phyloP scores from a whole-genome alignment of 1,140 invertebrate species.

The Heliconius melpomene region DNA sequence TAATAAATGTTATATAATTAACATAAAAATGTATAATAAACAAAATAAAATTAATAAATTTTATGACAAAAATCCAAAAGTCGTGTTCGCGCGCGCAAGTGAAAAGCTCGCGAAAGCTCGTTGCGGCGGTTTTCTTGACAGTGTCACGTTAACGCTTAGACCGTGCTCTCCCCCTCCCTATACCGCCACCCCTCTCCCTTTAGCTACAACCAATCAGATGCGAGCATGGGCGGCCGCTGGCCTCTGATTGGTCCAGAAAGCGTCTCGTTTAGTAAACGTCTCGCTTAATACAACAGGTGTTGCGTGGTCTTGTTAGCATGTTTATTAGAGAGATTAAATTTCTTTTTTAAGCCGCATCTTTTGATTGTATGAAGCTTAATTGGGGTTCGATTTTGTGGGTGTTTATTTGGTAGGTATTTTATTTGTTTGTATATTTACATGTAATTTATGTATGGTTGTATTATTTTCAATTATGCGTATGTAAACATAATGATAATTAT shows the following conservation, averaged over 20 bases:
- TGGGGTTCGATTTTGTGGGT: conserved; percentile 56
- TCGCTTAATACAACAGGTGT: conserved; percentile 71
- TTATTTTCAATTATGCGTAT: background rate
- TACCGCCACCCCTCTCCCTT: conserved; percentile 51
- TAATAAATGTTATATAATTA: background rate
- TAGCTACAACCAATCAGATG: conserved; percentile 55
- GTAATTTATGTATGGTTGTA: background rate
- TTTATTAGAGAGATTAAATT: conserved; percentile 80
- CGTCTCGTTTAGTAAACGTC: conserved; percentile 42
- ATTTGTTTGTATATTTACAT: background rate
- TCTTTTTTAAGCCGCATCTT: conserved; percentile 69
- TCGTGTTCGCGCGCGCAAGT: conserved; percentile 55
- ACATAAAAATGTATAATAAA: background rate
- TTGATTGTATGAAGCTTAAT: conserved; percentile 52
- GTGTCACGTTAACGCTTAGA: conserved; percentile 62
- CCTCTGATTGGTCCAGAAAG: conserved; percentile 57
- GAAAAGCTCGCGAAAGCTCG: conserved; percentile 77
- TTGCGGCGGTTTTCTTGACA: conserved; percentile 75
- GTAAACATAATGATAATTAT: background rate
- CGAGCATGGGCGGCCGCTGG: conserved; percentile 70
- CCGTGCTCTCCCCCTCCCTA: conserved; percentile 46
- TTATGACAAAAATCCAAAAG: background rate
- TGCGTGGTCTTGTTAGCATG: conserved; percentile 75
- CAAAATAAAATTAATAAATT: background rate
- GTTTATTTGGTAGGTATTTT: background rate